Base-by-base conservation (phyloP, 2,113 vertebrate species). In the Lutjanus erythropterus region DNA sequence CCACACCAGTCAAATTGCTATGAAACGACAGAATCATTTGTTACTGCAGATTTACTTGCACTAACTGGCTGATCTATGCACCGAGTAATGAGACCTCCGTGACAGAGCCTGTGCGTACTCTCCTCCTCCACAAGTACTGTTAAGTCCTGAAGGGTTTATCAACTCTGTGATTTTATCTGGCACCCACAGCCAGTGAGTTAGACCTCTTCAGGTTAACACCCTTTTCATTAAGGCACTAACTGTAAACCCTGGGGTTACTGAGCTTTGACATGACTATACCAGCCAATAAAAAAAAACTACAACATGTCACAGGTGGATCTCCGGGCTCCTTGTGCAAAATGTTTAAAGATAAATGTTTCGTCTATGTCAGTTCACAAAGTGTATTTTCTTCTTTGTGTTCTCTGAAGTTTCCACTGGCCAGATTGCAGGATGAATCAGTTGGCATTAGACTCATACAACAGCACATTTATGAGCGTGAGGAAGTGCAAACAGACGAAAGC, bases 351-450 rank as follows among this genome's bases (percentile, higher is more conserved):
- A 35, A 53, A 42, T 42, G 49, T 61, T 47, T 59, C 53, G 85
- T 88, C 73, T 11, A 1, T 81, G 90, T 75, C 68, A 46, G 11
- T 67, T 70, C 72, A 64, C 46, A 37, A 21, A 31, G 14, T 71
- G 49, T 78, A 25, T 81, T 87, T 85, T 31, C 18, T 78, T 90
- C 18, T 68, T 81, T 71, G 82, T 91, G 71, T 94, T 50, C 50
- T 64, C 49, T 66, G 71, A 85, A 77, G 85, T 90, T 88, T 78
- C 80, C 76, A 55, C 62, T 53, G 81, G 76, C 66, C 86, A 89
- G 92, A 92, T 56, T 91, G 94, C 81, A 90, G 92, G 93, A 92
- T 93, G 95, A 95, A 94, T 96, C 85, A 65, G 91, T 92, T 89
- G 87, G 89, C 95, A 93, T 95, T 94, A 93, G 64, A 86, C 86